These are phyloP conservation scores for Colletes latitarsis DNA, from an alignment of 1,140 invertebrate genomes.

Conservation along the genomic window DNA sequence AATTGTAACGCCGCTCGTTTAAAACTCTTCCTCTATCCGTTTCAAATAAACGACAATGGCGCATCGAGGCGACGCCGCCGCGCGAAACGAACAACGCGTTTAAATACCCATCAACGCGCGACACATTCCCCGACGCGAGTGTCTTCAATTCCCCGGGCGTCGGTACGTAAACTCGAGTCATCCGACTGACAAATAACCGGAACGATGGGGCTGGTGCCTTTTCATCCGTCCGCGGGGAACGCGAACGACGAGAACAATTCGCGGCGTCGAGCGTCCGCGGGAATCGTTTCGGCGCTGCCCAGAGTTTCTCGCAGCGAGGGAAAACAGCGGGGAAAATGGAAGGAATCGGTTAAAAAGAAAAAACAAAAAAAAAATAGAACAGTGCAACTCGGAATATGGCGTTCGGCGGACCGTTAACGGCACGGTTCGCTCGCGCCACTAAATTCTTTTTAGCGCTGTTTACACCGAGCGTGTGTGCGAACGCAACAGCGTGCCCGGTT, in stretches of 20 bases:
- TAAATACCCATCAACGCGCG: neutral
- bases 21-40: no score
- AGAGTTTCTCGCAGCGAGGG: no score
- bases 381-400: conserved; percentile 38
- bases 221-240: neutral
- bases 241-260: conserved; percentile 1
- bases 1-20: no score
- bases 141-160: neutral
- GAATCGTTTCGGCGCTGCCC: no score
- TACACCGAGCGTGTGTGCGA: neutral
- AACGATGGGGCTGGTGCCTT: neutral
- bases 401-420: conserved; percentile 36
- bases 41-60: no score
- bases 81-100: neutral
- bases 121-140: neutral
- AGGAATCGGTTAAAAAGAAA: neutral
- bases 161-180: neutral
- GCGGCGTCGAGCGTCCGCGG: neutral
- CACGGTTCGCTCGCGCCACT: conserved; percentile 1
- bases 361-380: neutral
- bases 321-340: neutral
- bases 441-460: conserved; percentile 49
- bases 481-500: neutral
- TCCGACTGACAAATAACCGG: neutral
- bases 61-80: no score